Evolutionary conservation across 2,797 vertebrate species (phyloP).

Genomic region (Tauraco hartlaubi): DNA sequence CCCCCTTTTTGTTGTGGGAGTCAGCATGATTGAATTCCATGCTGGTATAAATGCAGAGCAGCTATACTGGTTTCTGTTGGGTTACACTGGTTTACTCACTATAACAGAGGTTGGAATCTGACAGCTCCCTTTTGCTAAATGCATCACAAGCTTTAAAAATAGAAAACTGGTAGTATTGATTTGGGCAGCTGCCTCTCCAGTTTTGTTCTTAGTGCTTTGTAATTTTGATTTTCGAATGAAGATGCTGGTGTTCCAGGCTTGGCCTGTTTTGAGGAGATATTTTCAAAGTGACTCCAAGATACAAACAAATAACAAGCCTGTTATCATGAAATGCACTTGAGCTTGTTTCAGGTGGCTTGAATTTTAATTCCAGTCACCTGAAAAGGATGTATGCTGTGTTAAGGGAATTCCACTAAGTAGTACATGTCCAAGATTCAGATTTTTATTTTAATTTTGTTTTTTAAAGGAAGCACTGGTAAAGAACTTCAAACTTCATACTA

Average conservation of each 20-base stretch:
- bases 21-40: neutral
- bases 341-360: neutral
- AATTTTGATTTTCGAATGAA: neutral
- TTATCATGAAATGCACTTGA: neutral
- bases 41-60: neutral
- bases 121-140: neutral
- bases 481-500: neutral
- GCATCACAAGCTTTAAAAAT: neutral
- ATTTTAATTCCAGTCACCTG: neutral
- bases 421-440: neutral
- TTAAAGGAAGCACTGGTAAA: neutral
- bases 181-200: neutral
- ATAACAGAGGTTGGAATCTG: fast-evolving
- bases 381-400: fast-evolving
- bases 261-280: neutral
- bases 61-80: neutral
- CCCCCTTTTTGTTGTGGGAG: neutral
- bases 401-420: neutral
- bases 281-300: neutral
- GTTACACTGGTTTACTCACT: neutral
- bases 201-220: neutral
- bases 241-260: neutral
- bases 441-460: too few species aligned
- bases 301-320: neutral
- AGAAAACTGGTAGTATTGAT: neutral